phyloP scores from a whole-genome alignment of 1,140 invertebrate genomes.

The Fopius arisanus region DNA sequence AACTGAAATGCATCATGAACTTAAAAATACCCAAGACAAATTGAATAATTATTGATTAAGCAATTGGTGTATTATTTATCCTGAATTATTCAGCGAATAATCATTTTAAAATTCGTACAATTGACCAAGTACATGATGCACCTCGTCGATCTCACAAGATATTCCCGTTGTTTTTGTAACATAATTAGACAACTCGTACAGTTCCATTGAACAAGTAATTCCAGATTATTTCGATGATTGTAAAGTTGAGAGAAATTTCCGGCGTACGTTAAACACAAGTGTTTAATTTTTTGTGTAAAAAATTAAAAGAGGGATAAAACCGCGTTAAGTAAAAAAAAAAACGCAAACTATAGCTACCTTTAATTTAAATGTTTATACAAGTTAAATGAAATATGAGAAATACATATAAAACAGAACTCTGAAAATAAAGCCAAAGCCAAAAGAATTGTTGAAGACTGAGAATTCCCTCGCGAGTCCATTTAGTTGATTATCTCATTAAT shows the following conservation, averaged over 20 bases:
- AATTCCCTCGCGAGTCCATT: constrained; percentile 47
- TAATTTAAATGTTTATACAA: constrained; percentile 59
- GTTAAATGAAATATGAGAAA: constrained; percentile 32
- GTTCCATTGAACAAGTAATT: constrained; percentile 20
- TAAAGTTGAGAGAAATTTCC: constrained; percentile 21
- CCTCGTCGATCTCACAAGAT: background rate
- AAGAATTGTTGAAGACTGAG: constrained; percentile 61
- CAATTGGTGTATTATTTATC: background rate
- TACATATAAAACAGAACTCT: background rate
- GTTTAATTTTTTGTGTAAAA: constrained; percentile 55
- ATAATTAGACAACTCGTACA: constrained; percentile 24
- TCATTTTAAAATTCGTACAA: background rate
- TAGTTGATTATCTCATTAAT: constrained; percentile 21
- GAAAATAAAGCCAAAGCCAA: constrained; percentile 53
- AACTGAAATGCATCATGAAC: background rate
- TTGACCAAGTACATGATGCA: constrained; percentile 1
- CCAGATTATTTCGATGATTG: constrained; percentile 24
- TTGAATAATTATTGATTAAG: background rate
- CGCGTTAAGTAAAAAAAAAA: constrained; percentile 18
- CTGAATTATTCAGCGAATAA: too few species aligned
- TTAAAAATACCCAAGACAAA: background rate
- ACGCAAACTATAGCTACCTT: constrained; percentile 35
- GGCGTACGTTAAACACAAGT: constrained; percentile 20
- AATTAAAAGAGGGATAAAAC: constrained; percentile 37
- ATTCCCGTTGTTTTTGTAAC: constrained; percentile 27